Conservation (phyloP, 2,113 vertebrate genomes). For the Uria aalge region DNA sequence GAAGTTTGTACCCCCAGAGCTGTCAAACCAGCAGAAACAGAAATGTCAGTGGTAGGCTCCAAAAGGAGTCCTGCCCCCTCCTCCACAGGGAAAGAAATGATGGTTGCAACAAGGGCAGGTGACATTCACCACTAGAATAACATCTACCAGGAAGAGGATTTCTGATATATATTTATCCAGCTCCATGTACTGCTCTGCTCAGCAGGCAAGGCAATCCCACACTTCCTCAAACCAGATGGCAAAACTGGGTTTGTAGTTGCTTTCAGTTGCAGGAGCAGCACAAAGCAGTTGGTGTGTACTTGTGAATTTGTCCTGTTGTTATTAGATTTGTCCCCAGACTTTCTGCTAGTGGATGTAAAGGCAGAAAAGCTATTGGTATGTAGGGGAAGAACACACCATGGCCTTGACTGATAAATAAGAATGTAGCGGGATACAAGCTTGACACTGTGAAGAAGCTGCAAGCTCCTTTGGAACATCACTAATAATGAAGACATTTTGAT, state of each 20-base stretch:
- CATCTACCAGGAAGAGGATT: not conserved
- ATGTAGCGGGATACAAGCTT: not conserved
- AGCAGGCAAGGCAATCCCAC: not conserved
- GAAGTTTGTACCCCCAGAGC: not conserved
- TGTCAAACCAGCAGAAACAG: not conserved
- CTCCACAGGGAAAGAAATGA: not conserved
- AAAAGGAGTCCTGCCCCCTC: not conserved
- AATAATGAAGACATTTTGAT: constrained; percentile 16
- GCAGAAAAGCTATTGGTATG: not conserved
- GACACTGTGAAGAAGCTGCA: not conserved
- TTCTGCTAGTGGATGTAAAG: not conserved
- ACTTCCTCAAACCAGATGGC: constrained; percentile 25
- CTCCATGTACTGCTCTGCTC: not conserved
- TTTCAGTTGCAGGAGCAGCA: not conserved
- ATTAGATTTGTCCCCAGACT: not conserved
- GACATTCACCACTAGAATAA: not conserved
- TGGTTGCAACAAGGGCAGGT: not conserved
- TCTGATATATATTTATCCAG: not conserved
- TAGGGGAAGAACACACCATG: not conserved
- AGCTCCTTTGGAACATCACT: not conserved
- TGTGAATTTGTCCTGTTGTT: not conserved
- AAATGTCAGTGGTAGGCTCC: not conserved
- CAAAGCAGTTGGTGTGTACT: not conserved
- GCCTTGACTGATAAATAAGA: not conserved
- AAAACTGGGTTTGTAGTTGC: not conserved